Base-by-base conservation (phyloP, 2,113 vertebrate species). In the Rhegmatorhina hoffmannsi region DNA sequence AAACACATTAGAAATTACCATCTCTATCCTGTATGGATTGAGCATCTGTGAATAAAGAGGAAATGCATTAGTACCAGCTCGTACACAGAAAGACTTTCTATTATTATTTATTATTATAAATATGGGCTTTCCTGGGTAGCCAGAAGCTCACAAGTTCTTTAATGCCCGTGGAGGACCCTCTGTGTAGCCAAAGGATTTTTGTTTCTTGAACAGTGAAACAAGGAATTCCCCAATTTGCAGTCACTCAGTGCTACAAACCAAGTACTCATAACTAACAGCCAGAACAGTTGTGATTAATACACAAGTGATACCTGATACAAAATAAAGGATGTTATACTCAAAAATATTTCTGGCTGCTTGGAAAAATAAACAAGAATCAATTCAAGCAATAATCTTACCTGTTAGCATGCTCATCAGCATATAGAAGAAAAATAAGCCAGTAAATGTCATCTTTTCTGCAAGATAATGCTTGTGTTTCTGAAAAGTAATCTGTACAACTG, bases 1-100 rank as follows among this genome's bases (percentile, higher is more conserved):
- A 82, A 70, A 55, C 34, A 76, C 34, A 47, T 33, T 44, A 58
- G 34, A 19, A 84, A 78, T 97, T 98, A 98, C 97, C 98, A 96
- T 98, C 98, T 97, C 98, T 97, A 94, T 98, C 98, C 85, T 90
- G 98, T 94, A 98, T 97, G 90, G 98, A 97, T 95, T 97, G 97
- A 89, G 98, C 98, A 97, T 97, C 99, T 99, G 97, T 83, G 95
- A 87, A 84, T 78, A 90, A 94, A 95, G 59, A 96, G 86, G 50
- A 81, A 92, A 92, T 13, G 18, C 46, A 82, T 96, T 62, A 92
- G n/a, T 47, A 58, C 13, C 29, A 89, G 94, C 87, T 97, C 95
- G 56, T 38, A 8, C 81, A 91, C 67, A 87, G 49, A 75, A 87
- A 46, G 10, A 5, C 17, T 63, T 79, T 47, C 63, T 67, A 33